Percentiles rank a stretch among this genome's conserved stretches.
Conservation (phyloP, 2,888 invertebrate species). For the Panorpa germanica region DNA sequence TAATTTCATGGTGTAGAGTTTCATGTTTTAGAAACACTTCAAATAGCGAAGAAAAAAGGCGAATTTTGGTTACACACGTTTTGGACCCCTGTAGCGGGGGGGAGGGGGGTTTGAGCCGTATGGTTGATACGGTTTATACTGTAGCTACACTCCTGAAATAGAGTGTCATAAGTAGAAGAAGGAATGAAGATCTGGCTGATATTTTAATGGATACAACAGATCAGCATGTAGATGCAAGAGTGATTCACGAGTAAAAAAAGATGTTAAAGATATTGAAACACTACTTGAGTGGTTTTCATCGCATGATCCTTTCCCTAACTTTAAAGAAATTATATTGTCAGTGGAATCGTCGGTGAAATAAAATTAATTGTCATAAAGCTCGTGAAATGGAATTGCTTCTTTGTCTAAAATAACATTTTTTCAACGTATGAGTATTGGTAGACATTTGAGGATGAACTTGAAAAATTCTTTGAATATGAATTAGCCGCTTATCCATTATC, state of each 20-base stretch:
- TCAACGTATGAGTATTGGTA: no score
- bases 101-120: conserved; percentile 13
- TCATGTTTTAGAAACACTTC: no score
- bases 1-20: no score
- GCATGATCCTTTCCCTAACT: conserved; percentile 17
- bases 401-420: conserved; percentile 17
- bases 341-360: conserved; percentile 13
- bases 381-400: conserved; percentile 16
- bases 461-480: no score
- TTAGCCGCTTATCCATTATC: no score
- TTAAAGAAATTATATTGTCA: conserved; percentile 12
- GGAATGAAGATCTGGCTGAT: conserved; percentile 17
- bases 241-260: conserved; percentile 18
- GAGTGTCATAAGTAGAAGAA: conserved; percentile 20
- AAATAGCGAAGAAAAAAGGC: no score
- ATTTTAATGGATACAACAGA: conserved; percentile 17
- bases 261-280: conserved; percentile 15
- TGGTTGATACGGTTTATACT: no score
- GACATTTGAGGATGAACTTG: no score
- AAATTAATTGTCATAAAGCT: conserved; percentile 13
- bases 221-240: conserved; percentile 21
- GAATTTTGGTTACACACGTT: no score
- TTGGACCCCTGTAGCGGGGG: no score
- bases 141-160: no score
- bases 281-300: conserved; percentile 17